Conservation (phyloP, 2,797 vertebrate genomes). For the Micropoecilia bifurca region DNA sequence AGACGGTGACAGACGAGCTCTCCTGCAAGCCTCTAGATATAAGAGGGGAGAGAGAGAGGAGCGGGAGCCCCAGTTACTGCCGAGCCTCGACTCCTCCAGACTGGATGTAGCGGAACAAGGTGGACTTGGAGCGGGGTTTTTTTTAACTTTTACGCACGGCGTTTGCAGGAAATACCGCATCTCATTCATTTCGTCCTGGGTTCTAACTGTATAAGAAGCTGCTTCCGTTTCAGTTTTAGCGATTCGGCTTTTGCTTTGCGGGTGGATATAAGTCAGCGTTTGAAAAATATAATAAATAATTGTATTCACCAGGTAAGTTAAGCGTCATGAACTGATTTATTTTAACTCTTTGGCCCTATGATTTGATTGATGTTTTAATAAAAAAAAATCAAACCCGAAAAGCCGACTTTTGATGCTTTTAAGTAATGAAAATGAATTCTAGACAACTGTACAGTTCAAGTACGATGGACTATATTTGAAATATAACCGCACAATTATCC, state of each 20-base stretch:
- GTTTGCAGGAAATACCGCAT: slow-evolving; percentile 43
- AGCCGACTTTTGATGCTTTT: neutral
- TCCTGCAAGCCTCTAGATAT: slow-evolving; percentile 76
- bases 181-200: slow-evolving; percentile 38
- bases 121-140: slow-evolving; percentile 67
- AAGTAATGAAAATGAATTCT: neutral
- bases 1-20: slow-evolving; percentile 81
- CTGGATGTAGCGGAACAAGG: slow-evolving; percentile 68
- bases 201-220: slow-evolving; percentile 13
- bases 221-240: neutral
- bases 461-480: too few relatives aligned
- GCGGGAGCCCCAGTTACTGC: slow-evolving; percentile 50
- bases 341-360: neutral
- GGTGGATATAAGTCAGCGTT: slow-evolving; percentile 54
- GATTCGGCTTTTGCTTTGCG: slow-evolving; percentile 16
- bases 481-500: neutral
- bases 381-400: neutral
- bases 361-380: neutral
- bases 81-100: slow-evolving; percentile 51
- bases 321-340: neutral
- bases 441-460: neutral
- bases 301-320: slow-evolving; percentile 67
- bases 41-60: slow-evolving; percentile 65
- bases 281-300: neutral
- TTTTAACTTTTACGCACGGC: slow-evolving; percentile 46